A percentile compares a stretch with the other conserved stretches of the same genome.
Evolutionary conservation across 2,797 vertebrate genomes (phyloP).

Genomic region (Pipistrellus nathusii): DNA sequence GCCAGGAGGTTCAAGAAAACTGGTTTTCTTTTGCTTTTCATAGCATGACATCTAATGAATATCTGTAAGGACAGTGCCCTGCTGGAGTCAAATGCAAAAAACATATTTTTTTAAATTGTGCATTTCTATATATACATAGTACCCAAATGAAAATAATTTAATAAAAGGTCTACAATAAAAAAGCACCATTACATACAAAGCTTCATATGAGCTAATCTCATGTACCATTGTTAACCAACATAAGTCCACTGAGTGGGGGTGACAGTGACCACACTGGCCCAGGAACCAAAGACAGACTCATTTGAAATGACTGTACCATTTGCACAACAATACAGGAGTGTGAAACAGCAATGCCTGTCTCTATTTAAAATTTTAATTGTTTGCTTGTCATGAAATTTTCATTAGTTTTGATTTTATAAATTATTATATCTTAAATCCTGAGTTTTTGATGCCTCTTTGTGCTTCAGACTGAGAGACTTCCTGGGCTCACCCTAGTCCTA

Average conservation of each 20-base stretch:
- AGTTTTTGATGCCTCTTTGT: background rate
- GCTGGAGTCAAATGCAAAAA: background rate
- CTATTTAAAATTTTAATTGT: background rate
- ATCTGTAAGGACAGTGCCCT: background rate
- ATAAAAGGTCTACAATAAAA: background rate
- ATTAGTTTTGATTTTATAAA: constrained; percentile 5
- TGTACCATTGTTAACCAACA: accelerated
- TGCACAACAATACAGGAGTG: background rate
- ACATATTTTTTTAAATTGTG: background rate
- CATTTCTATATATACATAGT: background rate
- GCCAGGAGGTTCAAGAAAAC: background rate
- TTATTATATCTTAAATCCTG: background rate
- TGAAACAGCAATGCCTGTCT: background rate
- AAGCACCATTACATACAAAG: background rate
- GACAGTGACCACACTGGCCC: accelerated
- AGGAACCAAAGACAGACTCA: background rate
- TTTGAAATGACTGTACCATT: background rate
- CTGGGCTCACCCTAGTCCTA: background rate
- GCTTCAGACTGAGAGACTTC: accelerated
- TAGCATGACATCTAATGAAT: background rate
- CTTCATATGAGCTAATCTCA: too few species aligned
- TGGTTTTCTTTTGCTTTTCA: background rate
- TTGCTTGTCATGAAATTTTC: background rate
- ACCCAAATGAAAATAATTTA: background rate
- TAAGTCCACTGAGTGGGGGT: too few species aligned